Base-by-base conservation (phyloP, 2,888 invertebrate genomes). In the Oxystoma pomonae region DNA sequence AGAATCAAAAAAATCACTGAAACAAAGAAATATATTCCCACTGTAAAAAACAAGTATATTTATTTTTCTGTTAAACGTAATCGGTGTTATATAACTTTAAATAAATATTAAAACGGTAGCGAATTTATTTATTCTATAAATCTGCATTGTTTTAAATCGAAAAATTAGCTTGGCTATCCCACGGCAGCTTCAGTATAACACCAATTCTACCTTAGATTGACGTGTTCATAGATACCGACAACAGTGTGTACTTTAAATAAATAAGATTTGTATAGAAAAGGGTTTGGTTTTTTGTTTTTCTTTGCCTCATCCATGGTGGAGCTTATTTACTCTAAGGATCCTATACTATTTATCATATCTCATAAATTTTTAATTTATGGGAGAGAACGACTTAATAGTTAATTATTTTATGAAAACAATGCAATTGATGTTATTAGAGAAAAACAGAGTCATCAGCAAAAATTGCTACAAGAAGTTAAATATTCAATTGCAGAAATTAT, bases 1-100 rank as follows among this genome's bases (percentile, higher is more conserved):
- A 63, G 80, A 80, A 65, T 76, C 79, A 70, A 79, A 80, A 49
- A 81, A 74, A 68, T 83, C 82, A 76, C 83, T 83, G 75, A 17
- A 80, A 80, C 65, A 57, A 69, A 67, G 67, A 63, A 59, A 55
- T 51, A n/a, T n/a, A n/a, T n/a, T n/a, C n/a, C n/a, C n/a, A n/a
- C n/a, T n/a, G n/a, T n/a, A n/a, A n/a, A n/a, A n/a, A n/a, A n/a
- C n/a, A n/a, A n/a, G n/a, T n/a, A n/a, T n/a, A n/a, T n/a, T n/a
- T n/a, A n/a, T n/a, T n/a, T n/a, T n/a, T n/a, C n/a, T n/a, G 7
- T 53, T 53, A 53, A 53, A 53, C 18, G 18, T 53, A 53, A 53
- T 53, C 17, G 16, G 16, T 53, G 7, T 16, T 16, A 7, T 3
- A 17, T 53, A 16, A 7, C 16, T 17, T 16, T 53, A 53, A 18